Base-by-base conservation (phyloP, 2,888 invertebrate genomes). In the Macrophya annulata region DNA sequence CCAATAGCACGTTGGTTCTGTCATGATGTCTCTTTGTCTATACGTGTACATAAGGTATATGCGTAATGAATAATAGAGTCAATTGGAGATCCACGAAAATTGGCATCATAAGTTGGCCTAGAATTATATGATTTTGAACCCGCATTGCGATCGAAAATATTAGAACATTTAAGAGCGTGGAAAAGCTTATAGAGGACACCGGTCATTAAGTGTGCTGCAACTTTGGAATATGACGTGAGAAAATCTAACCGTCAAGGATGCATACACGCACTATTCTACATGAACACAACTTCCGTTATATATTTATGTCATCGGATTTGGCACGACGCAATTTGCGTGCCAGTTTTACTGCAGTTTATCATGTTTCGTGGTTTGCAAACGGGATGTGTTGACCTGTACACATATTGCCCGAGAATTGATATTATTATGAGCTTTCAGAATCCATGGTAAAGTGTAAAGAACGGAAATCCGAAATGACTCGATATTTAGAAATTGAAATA, bases 281-380 rank as follows among this genome's bases (percentile, higher is more conserved):
- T 62, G 10, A 3, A 43, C 43, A 31, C 21, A 62, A 77, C 77
- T 55, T 77, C 51, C 77, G 76, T 37, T 51, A 51, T 37, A 55
- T 37, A 55, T 77, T 51, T 37, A 55, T 55, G 51, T 77, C 55
- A 77, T 51, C 51, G 25, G 25, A 0, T 51, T 55, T 4, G 21
- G 45, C 72, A 9, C 25, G 21, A 15, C 72, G 72, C 31, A 31
- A 31, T 31, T 9, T 45, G 45, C 15, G 72, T 74, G 43, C 72
- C 45, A 74, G 45, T 74, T 74, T 74, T 74, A 3, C 31, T 74
- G 72, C 45, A 45, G 15, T 74, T 43, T 74, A 45, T 43, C 45
- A 74, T 10, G n/a, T 45, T 17, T 74, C 40, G 0, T 9, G n/a
- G 9, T 71, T 25, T 40, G 15, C 31, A 6, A 1, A 40, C 68